Percentiles rank a stretch among this genome's conserved stretches.
Evolutionary conservation across 2,797 vertebrate species (phyloP).

Genomic region (Petrocephalus schoutedeni): DNA sequence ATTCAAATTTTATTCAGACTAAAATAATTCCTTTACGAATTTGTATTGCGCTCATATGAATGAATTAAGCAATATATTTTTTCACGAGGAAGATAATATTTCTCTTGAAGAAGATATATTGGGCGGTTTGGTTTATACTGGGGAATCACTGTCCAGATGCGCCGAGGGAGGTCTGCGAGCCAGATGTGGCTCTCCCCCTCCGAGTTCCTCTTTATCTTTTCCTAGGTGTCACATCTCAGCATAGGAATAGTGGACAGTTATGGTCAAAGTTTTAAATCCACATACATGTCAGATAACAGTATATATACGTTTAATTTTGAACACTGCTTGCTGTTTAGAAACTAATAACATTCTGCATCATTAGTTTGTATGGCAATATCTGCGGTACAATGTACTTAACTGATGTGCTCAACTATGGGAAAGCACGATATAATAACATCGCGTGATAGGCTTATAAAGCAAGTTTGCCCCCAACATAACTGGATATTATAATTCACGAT

Average conservation of each 20-base stretch:
- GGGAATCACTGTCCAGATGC: conserved; percentile 54
- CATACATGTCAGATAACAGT: not conserved
- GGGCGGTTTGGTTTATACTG: conserved; percentile 59
- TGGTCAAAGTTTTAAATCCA: not conserved
- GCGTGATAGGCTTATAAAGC: not conserved
- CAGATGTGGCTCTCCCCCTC: conserved; percentile 63
- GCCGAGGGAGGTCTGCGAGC: conserved; percentile 67
- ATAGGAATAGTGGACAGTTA: not conserved
- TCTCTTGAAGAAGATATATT: conserved; percentile 30
- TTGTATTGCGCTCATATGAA: not conserved
- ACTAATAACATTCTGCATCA: not conserved
- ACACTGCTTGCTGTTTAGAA: not conserved
- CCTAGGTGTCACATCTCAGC: conserved; percentile 21
- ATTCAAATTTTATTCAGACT: not conserved
- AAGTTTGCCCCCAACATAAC: not conserved
- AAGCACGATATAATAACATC: not conserved
- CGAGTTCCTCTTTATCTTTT: conserved; percentile 30
- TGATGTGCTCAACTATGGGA: not conserved
- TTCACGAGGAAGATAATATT: conserved; percentile 5
- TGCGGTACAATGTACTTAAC: not conserved
- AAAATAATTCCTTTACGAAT: not conserved
- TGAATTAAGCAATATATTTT: not conserved
- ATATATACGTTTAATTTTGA: not conserved
- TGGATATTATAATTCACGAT: not conserved
- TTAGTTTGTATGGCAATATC: not conserved